Conservation (phyloP, 1,140 invertebrate species). For the Manduca sexta region DNA sequence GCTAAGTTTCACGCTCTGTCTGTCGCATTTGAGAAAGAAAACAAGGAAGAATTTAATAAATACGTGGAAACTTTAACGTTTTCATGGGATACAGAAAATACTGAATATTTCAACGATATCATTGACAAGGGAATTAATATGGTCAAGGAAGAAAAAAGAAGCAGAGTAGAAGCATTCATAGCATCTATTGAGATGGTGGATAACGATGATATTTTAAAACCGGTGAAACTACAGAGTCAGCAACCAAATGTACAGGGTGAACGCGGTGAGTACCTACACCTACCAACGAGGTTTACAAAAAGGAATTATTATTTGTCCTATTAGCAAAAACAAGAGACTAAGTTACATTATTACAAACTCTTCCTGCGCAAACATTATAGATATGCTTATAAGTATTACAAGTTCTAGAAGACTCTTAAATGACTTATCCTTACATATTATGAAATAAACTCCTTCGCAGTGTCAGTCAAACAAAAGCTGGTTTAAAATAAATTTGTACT, state of each 20-base stretch:
- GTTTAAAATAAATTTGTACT: too few species aligned
- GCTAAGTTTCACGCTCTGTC: slow-evolving; percentile 28
- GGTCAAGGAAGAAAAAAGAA: slow-evolving; percentile 2
- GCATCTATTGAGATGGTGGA: too few species aligned
- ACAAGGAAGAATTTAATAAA: slow-evolving; percentile 14
- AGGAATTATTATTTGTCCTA: too few species aligned
- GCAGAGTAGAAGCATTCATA: slow-evolving; percentile 4
- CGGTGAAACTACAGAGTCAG: neutral
- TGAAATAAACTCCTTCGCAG: too few species aligned
- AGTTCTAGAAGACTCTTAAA: too few species aligned
- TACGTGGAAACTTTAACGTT: slow-evolving; percentile 1
- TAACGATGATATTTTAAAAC: neutral
- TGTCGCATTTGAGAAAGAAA: slow-evolving; percentile 11
- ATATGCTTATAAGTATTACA: too few species aligned
- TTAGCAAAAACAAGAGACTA: too few species aligned
- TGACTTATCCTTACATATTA: too few species aligned
- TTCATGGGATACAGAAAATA: neutral
- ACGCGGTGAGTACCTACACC: neutral
- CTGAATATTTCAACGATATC: neutral
- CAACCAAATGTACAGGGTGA: neutral
- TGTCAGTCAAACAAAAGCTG: too few species aligned
- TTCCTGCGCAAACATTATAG: too few species aligned
- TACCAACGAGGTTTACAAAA: too few species aligned
- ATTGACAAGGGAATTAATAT: neutral
- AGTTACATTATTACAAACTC: too few species aligned